Evolutionary conservation across 2,888 invertebrate species (phyloP).

Genomic region (Cordilura impudica): DNA sequence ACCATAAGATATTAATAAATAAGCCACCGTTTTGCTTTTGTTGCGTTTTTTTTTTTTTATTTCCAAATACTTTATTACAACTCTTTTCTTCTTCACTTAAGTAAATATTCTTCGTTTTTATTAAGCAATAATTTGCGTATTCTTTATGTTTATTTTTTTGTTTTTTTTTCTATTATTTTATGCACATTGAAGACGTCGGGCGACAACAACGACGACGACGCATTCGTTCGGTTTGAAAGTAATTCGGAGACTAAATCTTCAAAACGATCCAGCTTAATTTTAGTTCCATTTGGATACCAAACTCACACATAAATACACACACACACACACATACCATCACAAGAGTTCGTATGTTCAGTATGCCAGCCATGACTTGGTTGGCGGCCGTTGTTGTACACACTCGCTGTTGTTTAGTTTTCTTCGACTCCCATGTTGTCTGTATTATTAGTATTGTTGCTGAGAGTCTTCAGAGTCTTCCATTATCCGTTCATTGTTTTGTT

Average conservation of each 20-base stretch:
- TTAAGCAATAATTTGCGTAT: neutral
- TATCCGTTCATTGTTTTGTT: conserved; percentile 18
- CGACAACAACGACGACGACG: conserved; percentile 23
- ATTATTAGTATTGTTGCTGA: neutral
- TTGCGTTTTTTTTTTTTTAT: neutral
- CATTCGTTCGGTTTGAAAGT: conserved; percentile 66
- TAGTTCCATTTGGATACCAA: conserved; percentile 51
- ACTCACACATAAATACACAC: neutral
- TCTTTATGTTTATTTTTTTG: neutral
- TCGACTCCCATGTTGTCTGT: conserved; percentile 7
- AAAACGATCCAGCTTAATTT: conserved; percentile 59
- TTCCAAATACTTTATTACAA: neutral
- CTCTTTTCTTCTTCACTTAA: neutral
- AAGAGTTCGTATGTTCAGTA: conserved; percentile 37
- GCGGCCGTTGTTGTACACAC: conserved; percentile 51
- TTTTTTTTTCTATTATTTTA: neutral
- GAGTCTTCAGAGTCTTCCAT: neutral
- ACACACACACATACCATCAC: conserved; percentile 3
- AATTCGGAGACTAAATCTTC: conserved; percentile 64
- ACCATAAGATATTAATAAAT: neutral
- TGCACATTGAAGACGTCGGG: neutral
- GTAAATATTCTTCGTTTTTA: neutral
- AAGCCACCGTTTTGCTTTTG: neutral
- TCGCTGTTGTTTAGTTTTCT: conserved; percentile 19
- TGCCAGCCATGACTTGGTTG: conserved; percentile 55